Evolutionary conservation across 2,797 vertebrate genomes (phyloP), one percentile per base, ranked within the genome.

Genomic region (Leptodactylus fallax): DNA sequence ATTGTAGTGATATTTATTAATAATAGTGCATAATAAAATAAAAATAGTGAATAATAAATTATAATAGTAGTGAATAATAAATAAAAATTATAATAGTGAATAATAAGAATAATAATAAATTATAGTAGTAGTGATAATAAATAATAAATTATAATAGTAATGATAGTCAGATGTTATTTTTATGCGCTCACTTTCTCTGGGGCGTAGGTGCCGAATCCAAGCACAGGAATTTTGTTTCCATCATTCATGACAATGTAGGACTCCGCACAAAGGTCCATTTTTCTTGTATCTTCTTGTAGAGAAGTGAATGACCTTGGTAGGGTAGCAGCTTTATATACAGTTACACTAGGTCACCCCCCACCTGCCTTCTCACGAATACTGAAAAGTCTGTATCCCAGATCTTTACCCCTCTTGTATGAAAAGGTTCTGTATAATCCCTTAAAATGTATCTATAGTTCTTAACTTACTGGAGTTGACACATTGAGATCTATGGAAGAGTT

Each of bases 201-300:
- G 14, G 78, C 81, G 25, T 86, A 89, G 27, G 85, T 91, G 9
- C 89, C 89, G 79, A 91, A 87, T 7, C 89, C 89, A 16, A 89
- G 23, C 1, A 67, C 74, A 1, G 90, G 90, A 16, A 91, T 91
- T 77, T 87, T 90, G 49, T 89, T 51, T 6, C 90, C 90, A 81
- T 90, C 79, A 17, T 90, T 91, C 82, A 91, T 55, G 23, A 25
- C 47, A 1, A 87, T 9, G 47, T 13, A 25, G 7, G 76, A 27
- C 19, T 90, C 45, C 11, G 79, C 25, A 6, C 21, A 56, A 3
- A 87, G 72, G 1, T 84, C 85, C 89, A 90, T 90, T 16, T 19
- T 65, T 61, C 12, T 65, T 6, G 25, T 79, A 61, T 17, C 58
- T 23, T 23, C 47, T 3, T 6, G 36, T 36, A 7, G 51, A 27